Base-by-base conservation (phyloP, 2,888 invertebrate species). In the Aromia moschata region DNA sequence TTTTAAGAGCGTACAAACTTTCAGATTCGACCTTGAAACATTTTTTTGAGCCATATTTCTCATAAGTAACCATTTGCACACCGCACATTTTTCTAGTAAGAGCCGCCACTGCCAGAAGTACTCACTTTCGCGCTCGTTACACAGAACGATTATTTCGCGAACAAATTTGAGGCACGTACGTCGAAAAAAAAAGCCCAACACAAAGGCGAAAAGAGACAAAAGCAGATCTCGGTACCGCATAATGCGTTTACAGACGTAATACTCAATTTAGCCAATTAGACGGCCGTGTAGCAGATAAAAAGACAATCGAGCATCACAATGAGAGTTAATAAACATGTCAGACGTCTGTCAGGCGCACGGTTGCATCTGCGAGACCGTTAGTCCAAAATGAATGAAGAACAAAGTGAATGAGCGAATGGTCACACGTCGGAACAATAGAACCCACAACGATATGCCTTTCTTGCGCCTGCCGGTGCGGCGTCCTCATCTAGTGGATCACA, bases 371-470 rank as follows among this genome's bases (percentile, higher is more conserved):
- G 36, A 52, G 55, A 55, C 69, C 68, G 64, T 67, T 67, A 65
- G 66, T 57, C 59, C 61, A 62, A 68, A 70, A 70, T 70, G 70
- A 69, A 70, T 69, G 69, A 63, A 63, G 61, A 58, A 58, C 62
- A 60, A 67, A 66, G 38, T 70, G 70, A 70, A 70, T 68, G 68
- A 68, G 65, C 64, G 59, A 62, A 58, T 56, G 65, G 67, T 67
- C 67, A 65, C 70, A 70, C 70, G 65, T 67, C 61, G 44, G 54
- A 68, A 68, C 70, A 67, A 70, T 64, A 58, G 65, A 63, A 64
- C 63, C 37, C 44, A 55, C 18, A 15, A 37, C 30, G 37, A 36
- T 45, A 37, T 45, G 33, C 12, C 37, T 54, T 44, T 38, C 40
- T 47, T 49, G 10, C 38, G 9, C 41, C 20, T 30, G 47, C 17